Evolutionary conservation across 2,113 vertebrate genomes (phyloP).

Genomic region (Oryzias celebensis): DNA sequence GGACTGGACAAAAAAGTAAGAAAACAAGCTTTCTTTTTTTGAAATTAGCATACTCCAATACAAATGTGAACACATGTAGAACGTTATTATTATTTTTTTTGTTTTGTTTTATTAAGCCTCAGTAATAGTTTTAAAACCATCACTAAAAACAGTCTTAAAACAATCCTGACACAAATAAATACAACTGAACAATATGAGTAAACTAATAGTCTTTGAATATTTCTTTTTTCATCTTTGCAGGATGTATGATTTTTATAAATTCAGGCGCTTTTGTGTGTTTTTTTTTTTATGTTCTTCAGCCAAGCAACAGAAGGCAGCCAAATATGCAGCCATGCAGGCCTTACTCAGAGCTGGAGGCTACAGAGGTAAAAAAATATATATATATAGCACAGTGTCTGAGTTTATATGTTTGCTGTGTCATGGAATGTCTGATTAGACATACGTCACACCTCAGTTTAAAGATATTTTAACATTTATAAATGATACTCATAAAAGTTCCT

Average conservation of each 20-base stretch:
- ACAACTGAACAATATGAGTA: too few relatives aligned
- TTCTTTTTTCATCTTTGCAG: too few relatives aligned
- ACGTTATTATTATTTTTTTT: neutral
- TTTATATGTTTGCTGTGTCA: neutral
- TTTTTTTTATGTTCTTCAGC: slow-evolving; percentile 44
- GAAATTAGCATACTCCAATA: neutral
- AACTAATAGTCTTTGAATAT: too few relatives aligned
- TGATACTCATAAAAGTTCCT: too few relatives aligned
- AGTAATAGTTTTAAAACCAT: too few relatives aligned
- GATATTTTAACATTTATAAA: too few relatives aligned
- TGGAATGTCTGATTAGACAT: too few relatives aligned
- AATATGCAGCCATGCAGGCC: slow-evolving; percentile 74
- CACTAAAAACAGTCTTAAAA: too few relatives aligned
- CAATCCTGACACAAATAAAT: too few relatives aligned
- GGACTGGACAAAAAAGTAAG: slow-evolving; percentile 73
- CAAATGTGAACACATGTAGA: neutral
- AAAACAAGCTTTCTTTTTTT: slow-evolving; percentile 18
- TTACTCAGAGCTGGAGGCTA: slow-evolving; percentile 69
- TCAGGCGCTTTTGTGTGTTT: neutral
- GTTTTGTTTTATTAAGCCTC: too few relatives aligned
- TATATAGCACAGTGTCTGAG: neutral
- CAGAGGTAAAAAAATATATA: slow-evolving; percentile 68
- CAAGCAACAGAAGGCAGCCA: slow-evolving; percentile 73
- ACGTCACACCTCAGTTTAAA: too few relatives aligned
- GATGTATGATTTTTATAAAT: neutral